Evolutionary conservation across 2,113 vertebrate genomes (phyloP).

Genomic region (Nettapus auritus): DNA sequence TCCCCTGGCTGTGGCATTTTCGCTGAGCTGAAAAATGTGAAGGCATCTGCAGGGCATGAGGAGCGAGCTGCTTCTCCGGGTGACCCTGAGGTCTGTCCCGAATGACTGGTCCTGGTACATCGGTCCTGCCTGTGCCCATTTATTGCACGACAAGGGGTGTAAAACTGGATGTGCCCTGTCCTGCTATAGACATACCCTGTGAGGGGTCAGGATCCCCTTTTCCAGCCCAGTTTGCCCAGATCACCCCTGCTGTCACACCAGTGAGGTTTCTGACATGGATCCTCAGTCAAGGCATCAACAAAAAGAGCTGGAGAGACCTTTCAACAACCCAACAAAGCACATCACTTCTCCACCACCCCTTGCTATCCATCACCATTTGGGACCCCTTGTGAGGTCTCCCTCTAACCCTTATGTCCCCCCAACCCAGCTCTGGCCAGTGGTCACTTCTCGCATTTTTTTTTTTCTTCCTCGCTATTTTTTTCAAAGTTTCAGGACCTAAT

Average conservation of each 20-base stretch:
- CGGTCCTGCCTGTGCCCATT: neutral
- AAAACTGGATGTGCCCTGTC: neutral
- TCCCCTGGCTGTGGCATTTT: neutral
- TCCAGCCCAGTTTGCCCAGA: neutral
- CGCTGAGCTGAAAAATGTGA: neutral
- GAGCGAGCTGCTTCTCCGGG: neutral
- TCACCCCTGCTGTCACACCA: neutral
- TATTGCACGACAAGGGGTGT: neutral
- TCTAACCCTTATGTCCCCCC: neutral
- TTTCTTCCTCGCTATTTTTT: neutral
- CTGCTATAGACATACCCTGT: neutral
- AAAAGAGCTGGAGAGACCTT: neutral
- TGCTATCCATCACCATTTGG: accelerated
- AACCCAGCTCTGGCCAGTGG: neutral
- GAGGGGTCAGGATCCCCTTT: neutral
- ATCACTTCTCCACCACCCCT: neutral
- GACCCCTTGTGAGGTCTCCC: neutral
- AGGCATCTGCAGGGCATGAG: accelerated
- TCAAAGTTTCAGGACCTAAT: neutral
- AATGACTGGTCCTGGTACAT: neutral
- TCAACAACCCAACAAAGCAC: neutral
- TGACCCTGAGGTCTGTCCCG: neutral
- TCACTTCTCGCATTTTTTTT: neutral
- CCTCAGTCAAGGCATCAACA: neutral
- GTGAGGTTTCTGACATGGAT: neutral